Evolutionary conservation across 2,888 invertebrate species (phyloP), one percentile per base, ranked within the genome.

Genomic region (Megaustenia siamemsis): DNA sequence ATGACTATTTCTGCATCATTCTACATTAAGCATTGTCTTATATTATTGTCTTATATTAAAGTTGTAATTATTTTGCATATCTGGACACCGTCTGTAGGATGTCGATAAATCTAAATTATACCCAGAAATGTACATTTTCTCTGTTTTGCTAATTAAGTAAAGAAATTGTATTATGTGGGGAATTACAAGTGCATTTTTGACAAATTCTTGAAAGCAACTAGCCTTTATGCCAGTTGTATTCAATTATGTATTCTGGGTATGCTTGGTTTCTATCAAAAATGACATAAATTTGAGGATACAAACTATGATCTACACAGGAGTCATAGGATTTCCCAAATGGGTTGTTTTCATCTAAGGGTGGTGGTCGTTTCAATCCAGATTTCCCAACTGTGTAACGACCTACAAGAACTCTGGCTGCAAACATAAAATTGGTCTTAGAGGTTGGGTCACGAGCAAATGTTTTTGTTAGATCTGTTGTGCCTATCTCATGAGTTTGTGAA

Each of bases 201-300:
- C n/a, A n/a, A n/a, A n/a, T n/a, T n/a, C n/a, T n/a, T n/a, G 6
- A 49, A 6, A 49, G n/a, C 66, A 66, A 6, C 40, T 63, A 38
- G 12, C 71, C 79, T 24, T 63, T 73, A 43, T 71, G 71, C 40
- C 79, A 83, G 53, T 76, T 82, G 71, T 93, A 93, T 75, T 93
- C 92, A 18, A 93, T 89, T 24, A 93, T 85, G 85, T 93, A 93
- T 79, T 93, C 92, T 0, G 93, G 93, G 82, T 93, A 93, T 24
- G 92, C 92, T 86, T 93, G 93, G 32, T 91, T 89, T 80, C 89
- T 91, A 86, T 93, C 93, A 90, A 93, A 93, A 80, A 93, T 91
- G 38, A 93, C 93, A 89, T 90, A 93, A 32, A 93, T 92, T 75
- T 90, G 90, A 0, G 93, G 93, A 69, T 89, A 87, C 45, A 86